phyloP scores from a whole-genome alignment of 2,797 vertebrate species.

The Acanthiza pusilla region DNA sequence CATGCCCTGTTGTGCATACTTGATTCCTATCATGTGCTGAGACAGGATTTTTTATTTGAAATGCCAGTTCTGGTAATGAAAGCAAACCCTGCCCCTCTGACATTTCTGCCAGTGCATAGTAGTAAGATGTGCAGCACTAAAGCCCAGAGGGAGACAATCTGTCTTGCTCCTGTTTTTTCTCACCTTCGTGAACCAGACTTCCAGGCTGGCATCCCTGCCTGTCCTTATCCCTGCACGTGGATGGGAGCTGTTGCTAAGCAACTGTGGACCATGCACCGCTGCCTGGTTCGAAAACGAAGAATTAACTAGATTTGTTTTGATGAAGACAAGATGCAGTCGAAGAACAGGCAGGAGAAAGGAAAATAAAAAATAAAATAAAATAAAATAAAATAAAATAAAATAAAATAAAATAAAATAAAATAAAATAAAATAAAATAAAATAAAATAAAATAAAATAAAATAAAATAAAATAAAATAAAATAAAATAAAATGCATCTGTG shows the following conservation, averaged over 20 bases:
- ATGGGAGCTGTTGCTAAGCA: conserved; percentile 51
- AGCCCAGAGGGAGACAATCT: not conserved
- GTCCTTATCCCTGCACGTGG: not conserved
- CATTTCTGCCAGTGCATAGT: not conserved
- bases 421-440: not conserved
- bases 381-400: not conserved
- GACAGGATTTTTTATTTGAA: not conserved
- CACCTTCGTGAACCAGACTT: not conserved
- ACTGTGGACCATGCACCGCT: not conserved
- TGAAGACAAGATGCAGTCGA: not conserved
- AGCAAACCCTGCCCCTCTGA: not conserved
- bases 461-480: not conserved
- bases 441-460: not conserved
- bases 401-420: not conserved
- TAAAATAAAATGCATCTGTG: not conserved
- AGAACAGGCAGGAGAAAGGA: not conserved
- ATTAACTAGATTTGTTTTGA: conserved; percentile 25
- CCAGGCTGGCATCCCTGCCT: not conserved
- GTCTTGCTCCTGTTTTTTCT: not conserved
- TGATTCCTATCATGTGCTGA: not conserved
- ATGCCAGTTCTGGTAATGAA: not conserved
- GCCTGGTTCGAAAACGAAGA: not conserved
- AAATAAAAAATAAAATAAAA: not conserved
- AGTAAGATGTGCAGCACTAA: not conserved
- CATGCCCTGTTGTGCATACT: fast-evolving